These are phyloP conservation scores for Erpornis zantholeuca DNA, from an alignment of 2,113 vertebrate genomes.

Conservation along the genomic window DNA sequence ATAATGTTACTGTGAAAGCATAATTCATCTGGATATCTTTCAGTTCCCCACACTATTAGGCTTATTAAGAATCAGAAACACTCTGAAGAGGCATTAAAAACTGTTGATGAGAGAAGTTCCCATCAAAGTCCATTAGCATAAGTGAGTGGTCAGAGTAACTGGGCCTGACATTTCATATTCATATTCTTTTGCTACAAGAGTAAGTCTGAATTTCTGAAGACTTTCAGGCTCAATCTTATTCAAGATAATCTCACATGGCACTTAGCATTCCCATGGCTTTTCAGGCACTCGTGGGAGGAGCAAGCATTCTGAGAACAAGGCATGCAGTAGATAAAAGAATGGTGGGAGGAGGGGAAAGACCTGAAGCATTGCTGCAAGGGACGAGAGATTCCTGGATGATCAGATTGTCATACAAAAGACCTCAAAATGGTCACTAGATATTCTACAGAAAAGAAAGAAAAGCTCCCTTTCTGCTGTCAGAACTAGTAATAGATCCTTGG, in stretches of 20 bases:
- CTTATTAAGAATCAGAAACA: constrained; percentile 18
- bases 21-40: constrained; percentile 6
- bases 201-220: constrained; percentile 15
- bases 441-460: not conserved
- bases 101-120: constrained; percentile 13
- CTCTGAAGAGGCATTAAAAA: constrained; percentile 21
- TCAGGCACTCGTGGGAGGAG: not conserved
- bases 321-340: not conserved
- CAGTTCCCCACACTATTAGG: not conserved
- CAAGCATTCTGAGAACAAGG: not conserved
- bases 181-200: not conserved
- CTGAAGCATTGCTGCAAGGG: not conserved
- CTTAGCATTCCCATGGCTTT: not conserved
- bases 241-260: constrained; percentile 9
- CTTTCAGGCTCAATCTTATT: constrained; percentile 34
- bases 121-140: constrained; percentile 41
- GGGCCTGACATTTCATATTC: not conserved
- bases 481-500: not conserved
- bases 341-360: not conserved
- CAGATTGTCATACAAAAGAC: not conserved
- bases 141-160: constrained; percentile 14
- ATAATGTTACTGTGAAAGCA: constrained; percentile 2
- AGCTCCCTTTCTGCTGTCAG: not conserved
- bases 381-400: not conserved
- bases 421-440: not conserved